Evolutionary conservation across 2,797 vertebrate genomes (phyloP), one percentile per base, ranked within the genome.

Genomic region (Lindbergichthys nudifrons): DNA sequence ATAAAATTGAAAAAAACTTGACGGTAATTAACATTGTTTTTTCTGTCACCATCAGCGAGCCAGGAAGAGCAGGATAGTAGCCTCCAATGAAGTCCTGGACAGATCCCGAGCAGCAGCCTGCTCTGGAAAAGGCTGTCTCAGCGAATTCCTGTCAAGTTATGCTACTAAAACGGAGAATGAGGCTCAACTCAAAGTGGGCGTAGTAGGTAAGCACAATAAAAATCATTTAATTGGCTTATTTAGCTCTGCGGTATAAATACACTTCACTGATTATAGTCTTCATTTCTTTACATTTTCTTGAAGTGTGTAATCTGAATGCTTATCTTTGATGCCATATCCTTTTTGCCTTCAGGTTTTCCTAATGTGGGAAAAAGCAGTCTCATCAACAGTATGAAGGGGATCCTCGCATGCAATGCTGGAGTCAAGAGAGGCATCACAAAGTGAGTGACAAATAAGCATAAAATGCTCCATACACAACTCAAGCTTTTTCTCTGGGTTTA

Each of bases 331-430:
- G 18, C 5, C 0, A 10, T 43, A 5, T 32, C 5, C 1, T 66
- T 45, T 15, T 45, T 4, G 19, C 13, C 15, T 1, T 32, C 70
- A 99, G 98, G 98, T 51, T 99, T 99, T 85, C 96, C 98, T 63
- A 98, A 97, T 6, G 97, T 98, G 30, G 98, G 98, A 14, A 99
- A 99, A 92, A 99, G 98, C 95, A 99, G 97, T 79, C 63, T 99
- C 41, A 93, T 99, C 88, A 99, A 99, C 89, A 97, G 94, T 65
- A 73, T 99, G 79, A 99, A 97, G 83, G 95, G 94, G n/a, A 70
- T 91, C 42, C 87, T 88, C 72, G 95, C 89, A 1, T 99, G 98
- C 82, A 93, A 94, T 10, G 93, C 94, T 50, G 96, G 96, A 16
- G 45, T 96, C 26, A 65, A 93, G 67, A 96, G 95, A 92, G 97